Conservation (phyloP, 2,797 vertebrate genomes). For the Moxostoma hubbsi region DNA sequence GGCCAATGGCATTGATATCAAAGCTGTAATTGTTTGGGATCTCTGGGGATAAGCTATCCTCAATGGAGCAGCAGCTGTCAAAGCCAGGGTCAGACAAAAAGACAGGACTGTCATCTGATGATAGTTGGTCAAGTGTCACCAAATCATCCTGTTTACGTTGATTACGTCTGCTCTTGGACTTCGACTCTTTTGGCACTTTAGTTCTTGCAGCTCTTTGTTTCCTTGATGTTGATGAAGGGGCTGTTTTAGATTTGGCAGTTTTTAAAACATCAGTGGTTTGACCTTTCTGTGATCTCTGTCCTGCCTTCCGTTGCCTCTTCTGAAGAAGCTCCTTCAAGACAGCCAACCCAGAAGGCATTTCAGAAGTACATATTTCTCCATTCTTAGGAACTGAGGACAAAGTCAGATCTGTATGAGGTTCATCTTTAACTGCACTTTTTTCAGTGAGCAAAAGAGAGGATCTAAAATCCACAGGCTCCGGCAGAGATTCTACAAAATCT, state of each 20-base stretch:
- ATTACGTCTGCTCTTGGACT: constrained; percentile 79
- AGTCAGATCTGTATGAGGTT: constrained; percentile 26
- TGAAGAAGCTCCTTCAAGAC: constrained; percentile 93
- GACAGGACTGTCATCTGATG: constrained; percentile 81
- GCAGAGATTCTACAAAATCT: constrained; percentile 72
- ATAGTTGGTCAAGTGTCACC: constrained; percentile 71
- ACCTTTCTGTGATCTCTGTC: constrained; percentile 69
- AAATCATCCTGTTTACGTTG: constrained; percentile 69
- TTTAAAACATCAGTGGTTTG: constrained; percentile 73
- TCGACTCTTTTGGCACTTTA: constrained; percentile 79
- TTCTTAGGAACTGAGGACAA: constrained; percentile 67
- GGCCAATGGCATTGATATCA: constrained; percentile 93
- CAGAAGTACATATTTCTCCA: constrained; percentile 74
- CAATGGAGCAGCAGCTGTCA: constrained; percentile 93
- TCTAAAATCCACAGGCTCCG: constrained; percentile 18
- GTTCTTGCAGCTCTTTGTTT: constrained; percentile 82
- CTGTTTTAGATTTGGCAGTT: constrained; percentile 76
- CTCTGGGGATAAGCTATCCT: constrained; percentile 95
- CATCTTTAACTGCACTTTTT: constrained; percentile 41
- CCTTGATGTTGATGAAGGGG: constrained; percentile 73
- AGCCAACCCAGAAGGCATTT: constrained; percentile 86
- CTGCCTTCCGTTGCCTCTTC: constrained; percentile 85
- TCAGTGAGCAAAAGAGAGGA: constrained; percentile 11
- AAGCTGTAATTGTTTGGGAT: constrained; percentile 92
- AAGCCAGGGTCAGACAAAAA: constrained; percentile 89